phyloP scores from a whole-genome alignment of 2,888 invertebrate species.

The Tanaodytes sp. region DNA sequence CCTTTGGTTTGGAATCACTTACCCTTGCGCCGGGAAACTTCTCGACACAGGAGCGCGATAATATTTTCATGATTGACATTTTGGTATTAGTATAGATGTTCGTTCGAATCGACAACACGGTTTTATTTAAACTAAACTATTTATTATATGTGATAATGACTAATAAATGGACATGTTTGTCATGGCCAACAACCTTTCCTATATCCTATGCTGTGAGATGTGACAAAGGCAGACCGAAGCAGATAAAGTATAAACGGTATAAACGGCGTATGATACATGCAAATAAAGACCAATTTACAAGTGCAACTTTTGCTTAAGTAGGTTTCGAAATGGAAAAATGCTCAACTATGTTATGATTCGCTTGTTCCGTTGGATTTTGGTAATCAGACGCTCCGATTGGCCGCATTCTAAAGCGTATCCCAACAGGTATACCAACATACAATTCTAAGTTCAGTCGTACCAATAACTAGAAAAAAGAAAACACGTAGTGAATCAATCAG shows the following conservation, averaged over 20 bases:
- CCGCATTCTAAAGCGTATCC: no score
- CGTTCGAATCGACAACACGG: constrained; percentile 16
- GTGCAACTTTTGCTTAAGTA: no score
- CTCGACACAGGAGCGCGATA: constrained; percentile 62
- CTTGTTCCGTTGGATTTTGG: no score
- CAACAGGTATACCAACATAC: no score
- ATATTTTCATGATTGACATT: constrained; percentile 67
- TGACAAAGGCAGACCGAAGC: no score
- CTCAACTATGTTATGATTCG: no score
- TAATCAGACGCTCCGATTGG: no score
- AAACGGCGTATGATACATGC: constrained; percentile 10
- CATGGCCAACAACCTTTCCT: constrained; percentile 49
- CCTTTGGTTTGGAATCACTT: constrained; percentile 62
- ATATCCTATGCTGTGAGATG: constrained; percentile 33
- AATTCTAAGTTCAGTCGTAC: no score
- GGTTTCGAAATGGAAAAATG: no score
- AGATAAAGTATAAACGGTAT: no score
- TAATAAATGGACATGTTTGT: constrained; percentile 45
- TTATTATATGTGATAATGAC: constrained; percentile 47
- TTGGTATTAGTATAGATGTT: constrained; percentile 17
- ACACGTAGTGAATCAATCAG: no score
- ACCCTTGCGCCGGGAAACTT: constrained; percentile 65
- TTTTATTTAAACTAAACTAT: constrained; percentile 56
- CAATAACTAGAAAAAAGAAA: no score
- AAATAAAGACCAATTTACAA: constrained; percentile 23